Evolutionary conservation across 2,797 vertebrate species (phyloP).

Genomic region (Botia almorhae): DNA sequence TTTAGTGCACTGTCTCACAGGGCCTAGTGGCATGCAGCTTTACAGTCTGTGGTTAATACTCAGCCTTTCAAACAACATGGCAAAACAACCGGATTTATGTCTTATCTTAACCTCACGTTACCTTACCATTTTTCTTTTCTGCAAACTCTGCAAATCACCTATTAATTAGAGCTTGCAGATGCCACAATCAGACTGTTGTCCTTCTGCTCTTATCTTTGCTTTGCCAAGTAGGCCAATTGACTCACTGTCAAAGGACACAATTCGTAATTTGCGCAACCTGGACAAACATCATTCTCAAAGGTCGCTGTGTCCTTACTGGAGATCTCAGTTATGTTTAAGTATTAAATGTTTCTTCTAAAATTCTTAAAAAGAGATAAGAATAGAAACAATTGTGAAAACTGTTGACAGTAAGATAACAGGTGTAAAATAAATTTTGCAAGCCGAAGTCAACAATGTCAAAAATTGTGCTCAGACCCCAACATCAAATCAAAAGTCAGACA

Average conservation of each 20-base stretch:
- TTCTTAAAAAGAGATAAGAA: no score
- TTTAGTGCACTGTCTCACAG: constrained; percentile 74
- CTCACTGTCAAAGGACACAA: constrained; percentile 64
- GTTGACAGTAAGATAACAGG: no score
- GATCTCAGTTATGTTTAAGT: no score
- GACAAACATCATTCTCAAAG: neutral
- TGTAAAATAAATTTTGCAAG: no score
- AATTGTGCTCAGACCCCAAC: neutral
- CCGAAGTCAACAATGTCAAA: no score
- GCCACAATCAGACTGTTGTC: constrained; percentile 65
- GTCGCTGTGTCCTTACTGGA: neutral
- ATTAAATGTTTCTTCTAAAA: no score
- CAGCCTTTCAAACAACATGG: constrained; percentile 65
- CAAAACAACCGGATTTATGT: constrained; percentile 66
- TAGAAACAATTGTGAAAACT: no score
- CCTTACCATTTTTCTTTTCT: constrained; percentile 56
- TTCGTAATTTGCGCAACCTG: neutral
- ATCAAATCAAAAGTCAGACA: neutral
- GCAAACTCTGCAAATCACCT: constrained; percentile 71
- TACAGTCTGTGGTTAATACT: constrained; percentile 78
- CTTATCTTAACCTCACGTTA: constrained; percentile 64
- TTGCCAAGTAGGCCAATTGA: constrained; percentile 59
- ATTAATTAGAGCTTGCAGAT: constrained; percentile 70
- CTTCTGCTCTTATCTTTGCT: constrained; percentile 29
- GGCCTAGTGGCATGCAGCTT: constrained; percentile 69